Conservation (phyloP, 2,888 invertebrate genomes). For the Leucoma salicis region DNA sequence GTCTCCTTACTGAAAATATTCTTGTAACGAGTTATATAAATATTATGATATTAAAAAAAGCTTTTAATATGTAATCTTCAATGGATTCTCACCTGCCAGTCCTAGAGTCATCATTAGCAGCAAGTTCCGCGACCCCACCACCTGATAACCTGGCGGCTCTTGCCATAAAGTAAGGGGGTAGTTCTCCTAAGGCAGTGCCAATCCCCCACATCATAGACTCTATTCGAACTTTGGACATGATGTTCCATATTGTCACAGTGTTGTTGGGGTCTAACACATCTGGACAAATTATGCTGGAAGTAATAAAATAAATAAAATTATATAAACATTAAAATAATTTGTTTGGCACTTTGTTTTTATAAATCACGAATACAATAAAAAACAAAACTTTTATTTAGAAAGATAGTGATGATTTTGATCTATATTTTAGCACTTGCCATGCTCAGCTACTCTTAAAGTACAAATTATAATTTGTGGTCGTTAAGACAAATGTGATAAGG, state of each 20-base stretch:
- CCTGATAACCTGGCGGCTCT: constrained; percentile 90
- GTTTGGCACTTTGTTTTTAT: no score
- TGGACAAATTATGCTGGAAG: constrained; percentile 94
- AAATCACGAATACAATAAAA: no score
- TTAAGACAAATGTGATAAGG: no score
- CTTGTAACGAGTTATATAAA: background rate
- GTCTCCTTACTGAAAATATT: background rate
- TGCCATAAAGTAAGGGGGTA: constrained; percentile 99
- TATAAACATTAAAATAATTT: background rate
- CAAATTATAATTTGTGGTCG: no score
- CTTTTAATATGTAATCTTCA: no score
- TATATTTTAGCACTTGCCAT: no score
- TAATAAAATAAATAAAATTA: background rate
- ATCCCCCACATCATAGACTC: constrained; percentile 99
- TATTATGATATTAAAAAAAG: background rate
- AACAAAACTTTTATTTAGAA: no score
- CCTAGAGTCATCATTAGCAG: constrained; percentile 52
- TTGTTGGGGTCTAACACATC: constrained; percentile 83
- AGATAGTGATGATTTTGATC: no score
- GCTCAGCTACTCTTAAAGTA: no score
- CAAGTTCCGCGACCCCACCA: constrained; percentile 55
- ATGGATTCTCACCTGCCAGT: constrained; percentile 54
- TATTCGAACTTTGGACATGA: constrained; percentile 95
- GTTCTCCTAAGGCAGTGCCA: constrained; percentile 98
- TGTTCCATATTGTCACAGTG: constrained; percentile 92